Percentiles rank a stretch among this genome's conserved stretches.
Conservation (phyloP, 2,113 vertebrate species). For the Numenius arquata region DNA sequence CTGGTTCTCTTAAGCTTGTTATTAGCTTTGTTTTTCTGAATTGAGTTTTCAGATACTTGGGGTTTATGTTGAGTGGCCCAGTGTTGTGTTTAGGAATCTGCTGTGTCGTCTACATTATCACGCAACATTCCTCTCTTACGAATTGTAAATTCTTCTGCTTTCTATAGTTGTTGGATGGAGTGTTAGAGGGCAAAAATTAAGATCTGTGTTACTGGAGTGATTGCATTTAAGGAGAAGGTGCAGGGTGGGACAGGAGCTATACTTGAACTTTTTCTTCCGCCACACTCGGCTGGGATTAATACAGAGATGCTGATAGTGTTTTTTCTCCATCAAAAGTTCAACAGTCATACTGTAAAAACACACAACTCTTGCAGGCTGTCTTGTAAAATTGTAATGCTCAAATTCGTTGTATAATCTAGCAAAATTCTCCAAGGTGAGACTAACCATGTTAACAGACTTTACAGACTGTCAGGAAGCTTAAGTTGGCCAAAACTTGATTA, state of each 20-base stretch:
- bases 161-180: background rate
- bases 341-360: background rate
- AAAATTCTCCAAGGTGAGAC: background rate
- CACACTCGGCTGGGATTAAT: background rate
- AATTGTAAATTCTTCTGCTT: background rate
- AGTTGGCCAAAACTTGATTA: background rate
- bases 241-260: background rate
- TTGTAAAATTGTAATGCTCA: background rate
- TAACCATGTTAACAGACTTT: background rate
- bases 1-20: conserved; percentile 14
- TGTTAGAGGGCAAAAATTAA: background rate
- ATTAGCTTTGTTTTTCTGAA: conserved; percentile 11
- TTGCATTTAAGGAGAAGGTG: background rate
- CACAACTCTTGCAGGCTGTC: background rate
- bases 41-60: background rate
- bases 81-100: background rate
- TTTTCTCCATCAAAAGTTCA: background rate
- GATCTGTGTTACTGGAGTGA: background rate
- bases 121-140: rapidly evolving
- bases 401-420: background rate
- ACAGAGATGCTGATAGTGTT: background rate
- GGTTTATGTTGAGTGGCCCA: background rate
- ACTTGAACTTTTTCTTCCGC: background rate
- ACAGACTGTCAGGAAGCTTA: background rate
- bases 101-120: background rate